phyloP scores from a whole-genome alignment of 1,140 invertebrate species.

The Atopsyche davidsoni region DNA sequence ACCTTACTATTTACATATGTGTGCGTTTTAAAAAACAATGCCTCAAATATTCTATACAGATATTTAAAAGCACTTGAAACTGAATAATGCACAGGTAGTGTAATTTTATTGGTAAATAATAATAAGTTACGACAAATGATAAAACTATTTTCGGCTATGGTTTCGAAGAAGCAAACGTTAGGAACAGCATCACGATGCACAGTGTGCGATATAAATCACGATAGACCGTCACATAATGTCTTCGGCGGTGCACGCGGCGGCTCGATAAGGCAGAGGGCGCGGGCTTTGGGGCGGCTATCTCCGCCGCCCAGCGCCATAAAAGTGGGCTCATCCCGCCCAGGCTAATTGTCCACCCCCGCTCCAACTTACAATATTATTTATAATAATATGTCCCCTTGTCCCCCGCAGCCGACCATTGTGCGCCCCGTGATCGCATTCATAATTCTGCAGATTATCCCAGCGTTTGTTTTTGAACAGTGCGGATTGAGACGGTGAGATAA shows the following conservation, averaged over 20 bases:
- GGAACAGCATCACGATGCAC: too few species aligned
- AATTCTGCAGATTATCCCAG: background rate
- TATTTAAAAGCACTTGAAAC: too few species aligned
- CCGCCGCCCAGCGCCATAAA: constrained; percentile 45
- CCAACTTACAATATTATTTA: constrained; percentile 24
- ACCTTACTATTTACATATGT: too few species aligned
- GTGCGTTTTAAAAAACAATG: too few species aligned
- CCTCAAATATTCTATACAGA: too few species aligned
- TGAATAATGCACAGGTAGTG: too few species aligned
- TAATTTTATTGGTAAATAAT: too few species aligned
- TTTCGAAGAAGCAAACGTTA: too few species aligned
- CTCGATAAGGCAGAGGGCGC: constrained; percentile 35
- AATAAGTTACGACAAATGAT: too few species aligned
- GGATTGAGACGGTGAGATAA: too few species aligned
- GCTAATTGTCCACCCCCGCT: constrained; percentile 13
- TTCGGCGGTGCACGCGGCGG: constrained; percentile 19
- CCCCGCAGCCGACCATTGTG: too few species aligned
- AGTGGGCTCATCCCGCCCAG: constrained; percentile 41
- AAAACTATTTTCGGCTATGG: too few species aligned
- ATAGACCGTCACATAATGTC: constrained; percentile 13
- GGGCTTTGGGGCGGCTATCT: constrained; percentile 39
- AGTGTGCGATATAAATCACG: constrained; percentile 28
- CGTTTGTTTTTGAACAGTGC: background rate
- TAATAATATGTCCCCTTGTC: constrained; percentile 18
- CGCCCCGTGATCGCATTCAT: background rate